Conservation (phyloP, 2,113 vertebrate genomes). For the Solenodon paradoxus region DNA sequence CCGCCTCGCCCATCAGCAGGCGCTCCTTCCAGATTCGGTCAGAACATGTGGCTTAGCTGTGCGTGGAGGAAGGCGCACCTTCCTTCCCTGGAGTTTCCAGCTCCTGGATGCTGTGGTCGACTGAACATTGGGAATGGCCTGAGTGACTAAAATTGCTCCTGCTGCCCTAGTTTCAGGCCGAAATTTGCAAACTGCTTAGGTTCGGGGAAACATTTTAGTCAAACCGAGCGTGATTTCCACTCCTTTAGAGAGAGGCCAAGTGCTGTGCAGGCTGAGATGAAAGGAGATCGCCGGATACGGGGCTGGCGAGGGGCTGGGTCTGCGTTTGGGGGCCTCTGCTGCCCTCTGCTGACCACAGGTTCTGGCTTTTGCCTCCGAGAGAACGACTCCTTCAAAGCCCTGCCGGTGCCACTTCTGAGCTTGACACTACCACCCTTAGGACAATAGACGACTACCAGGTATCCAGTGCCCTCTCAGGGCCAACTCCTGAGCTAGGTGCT, state of each 20-base stretch:
- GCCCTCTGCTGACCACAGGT: constrained; percentile 57
- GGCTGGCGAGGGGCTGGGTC: background rate
- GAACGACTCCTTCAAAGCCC: background rate
- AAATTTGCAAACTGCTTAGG: constrained; percentile 46
- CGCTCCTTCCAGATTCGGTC: background rate
- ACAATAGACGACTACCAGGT: background rate
- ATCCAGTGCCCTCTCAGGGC: background rate
- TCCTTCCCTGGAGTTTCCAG: background rate
- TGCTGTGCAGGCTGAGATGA: background rate
- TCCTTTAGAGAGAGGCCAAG: background rate
- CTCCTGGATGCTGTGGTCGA: background rate
- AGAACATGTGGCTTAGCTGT: background rate
- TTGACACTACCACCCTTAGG: background rate
- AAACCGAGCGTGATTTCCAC: background rate
- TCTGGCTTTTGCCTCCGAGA: background rate
- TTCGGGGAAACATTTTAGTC: constrained; percentile 46
- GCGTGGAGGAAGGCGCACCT: background rate
- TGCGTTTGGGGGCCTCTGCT: constrained; percentile 44
- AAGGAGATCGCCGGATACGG: background rate
- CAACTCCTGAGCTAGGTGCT: background rate
- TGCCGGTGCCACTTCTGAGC: background rate
- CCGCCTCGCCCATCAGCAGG: background rate
- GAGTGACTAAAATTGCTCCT: constrained; percentile 31
- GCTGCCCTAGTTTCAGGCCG: constrained; percentile 42
- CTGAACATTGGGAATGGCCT: constrained; percentile 25